Evolutionary conservation across 1,140 invertebrate genomes (phyloP), one percentile per base, ranked within the genome.

Genomic region (Bombus superbus): DNA sequence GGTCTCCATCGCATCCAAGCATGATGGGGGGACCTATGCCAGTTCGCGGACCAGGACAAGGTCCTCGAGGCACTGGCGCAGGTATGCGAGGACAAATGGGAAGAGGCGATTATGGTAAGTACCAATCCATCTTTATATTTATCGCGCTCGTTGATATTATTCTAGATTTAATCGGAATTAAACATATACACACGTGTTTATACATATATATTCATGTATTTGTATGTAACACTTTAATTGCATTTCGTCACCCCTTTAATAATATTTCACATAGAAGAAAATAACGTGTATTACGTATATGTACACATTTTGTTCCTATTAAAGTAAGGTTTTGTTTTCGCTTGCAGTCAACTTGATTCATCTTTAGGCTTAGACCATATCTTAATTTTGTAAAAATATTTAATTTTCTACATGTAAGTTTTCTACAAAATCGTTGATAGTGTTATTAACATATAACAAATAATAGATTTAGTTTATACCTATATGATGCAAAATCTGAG

Each of bases 81-180:
- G 95, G 96, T 91, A 96, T 97, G 95, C 96, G 97, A 94, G 97
- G 97, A 94, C 97, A 97, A 88, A 97, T 98, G 96, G 97, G 97
- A 91, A 96, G 97, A 92, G 97, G 97, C 91, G 98, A 98, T 95
- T 98, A 98, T 96, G 98, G 98, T 98, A 97, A 98, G 97, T 97
- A 93, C 53, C 69, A n/a, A 69, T 68, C 10, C 32, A 2, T 28
- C 10, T 64, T 53, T 15, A 13, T 38, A 42, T 59, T 75, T n/a
- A 15, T 68, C 83, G 76, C 53, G 53, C 42, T 80, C 40, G 35
- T 62, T 77, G 13, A 15, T 62, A 53, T 85, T 57, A 40, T 25
- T 40, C 22, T 40, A 75, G 10, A 47, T 42, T 42, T 32, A 66
- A 38, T 62, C 57, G 15, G 35, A 42, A 78, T 68, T 32, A 25